Evolutionary conservation across 2,888 invertebrate genomes (phyloP), one percentile per base, ranked within the genome.

Genomic region (Dynastes hyllus): DNA sequence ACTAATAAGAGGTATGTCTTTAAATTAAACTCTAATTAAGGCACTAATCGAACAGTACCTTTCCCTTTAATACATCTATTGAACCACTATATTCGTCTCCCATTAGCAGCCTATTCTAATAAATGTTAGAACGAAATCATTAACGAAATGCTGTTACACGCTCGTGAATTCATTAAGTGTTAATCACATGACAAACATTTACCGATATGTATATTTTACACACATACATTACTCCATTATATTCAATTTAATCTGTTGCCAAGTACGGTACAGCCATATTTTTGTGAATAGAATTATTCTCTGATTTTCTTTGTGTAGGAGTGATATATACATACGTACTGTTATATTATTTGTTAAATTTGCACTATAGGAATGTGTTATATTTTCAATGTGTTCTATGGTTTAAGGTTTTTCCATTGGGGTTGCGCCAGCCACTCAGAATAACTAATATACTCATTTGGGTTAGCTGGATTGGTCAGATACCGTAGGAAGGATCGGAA

Each of bases 121-220:
- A 53, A 69, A 50, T 29, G 27, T 32, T 51, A 40, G 51, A 50
- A 69, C 22, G 51, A 69, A 51, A 53, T 51, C 32, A n/a, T 11
- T 29, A 69, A 29, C 51, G 40, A 69, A 69, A 40, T 45, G 50
- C 69, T 51, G 69, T 69, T 69, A 69, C 29, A 53, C 51, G 69
- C 69, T 29, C 32, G 13, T 63, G 51, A 69, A 51, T 69, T 69
- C 51, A 51, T 69, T 27, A 67, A 27, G 50, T 69, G 69, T n/a
- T 69, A 69, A 69, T 29, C 27, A 27, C 22, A 51, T 29, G 16
- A 51, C 50, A 69, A 69, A 69, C 69, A 69, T 51, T 16, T 22
- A 58, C 22, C 29, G 22, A 16, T 69, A 45, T 67, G 27, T 45
- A 9, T 27, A 45, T 50, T 51, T 22, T 29, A 29, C 32, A 69